phyloP scores from a whole-genome alignment of 92 coral and sea anemone species.

The Phenganax stokvisi region DNA sequence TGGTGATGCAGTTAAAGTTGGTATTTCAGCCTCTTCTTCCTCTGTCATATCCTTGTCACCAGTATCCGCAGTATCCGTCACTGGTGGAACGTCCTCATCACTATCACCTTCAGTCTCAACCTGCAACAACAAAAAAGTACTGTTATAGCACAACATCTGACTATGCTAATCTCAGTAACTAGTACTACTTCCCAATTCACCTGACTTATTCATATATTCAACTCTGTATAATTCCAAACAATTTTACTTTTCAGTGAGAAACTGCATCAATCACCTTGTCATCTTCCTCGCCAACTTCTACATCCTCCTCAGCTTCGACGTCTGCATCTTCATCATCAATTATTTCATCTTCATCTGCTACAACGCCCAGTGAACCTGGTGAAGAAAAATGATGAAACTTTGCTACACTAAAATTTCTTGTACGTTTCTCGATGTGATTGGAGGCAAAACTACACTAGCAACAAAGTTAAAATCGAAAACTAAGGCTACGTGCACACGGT shows the following conservation, averaged over 20 bases:
- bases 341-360: conserved; percentile 81
- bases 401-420: not conserved
- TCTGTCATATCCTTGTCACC: conserved; percentile 69
- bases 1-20: conserved; percentile 75
- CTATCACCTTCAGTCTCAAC: conserved; percentile 58
- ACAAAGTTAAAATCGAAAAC: no score
- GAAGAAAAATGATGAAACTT: conserved; percentile 16
- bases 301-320: conserved; percentile 58
- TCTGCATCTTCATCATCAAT: conserved; percentile 64
- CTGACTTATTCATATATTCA: no score
- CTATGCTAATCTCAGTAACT: no score
- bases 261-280: not conserved
- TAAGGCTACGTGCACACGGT: no score
- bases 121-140: conserved; percentile 20
- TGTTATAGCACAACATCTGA: not conserved
- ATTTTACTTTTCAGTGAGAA: no score
- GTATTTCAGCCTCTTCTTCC: conserved; percentile 81
- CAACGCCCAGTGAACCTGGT: conserved; percentile 48
- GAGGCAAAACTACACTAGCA: no score
- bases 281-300: conserved; percentile 37
- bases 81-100: conserved; percentile 23
- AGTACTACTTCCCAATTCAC: no score
- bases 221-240: no score
- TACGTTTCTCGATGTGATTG: no score
- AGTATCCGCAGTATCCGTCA: conserved; percentile 58